Base-by-base conservation (phyloP, 2,113 vertebrate genomes). In the Anoplopoma fimbria region DNA sequence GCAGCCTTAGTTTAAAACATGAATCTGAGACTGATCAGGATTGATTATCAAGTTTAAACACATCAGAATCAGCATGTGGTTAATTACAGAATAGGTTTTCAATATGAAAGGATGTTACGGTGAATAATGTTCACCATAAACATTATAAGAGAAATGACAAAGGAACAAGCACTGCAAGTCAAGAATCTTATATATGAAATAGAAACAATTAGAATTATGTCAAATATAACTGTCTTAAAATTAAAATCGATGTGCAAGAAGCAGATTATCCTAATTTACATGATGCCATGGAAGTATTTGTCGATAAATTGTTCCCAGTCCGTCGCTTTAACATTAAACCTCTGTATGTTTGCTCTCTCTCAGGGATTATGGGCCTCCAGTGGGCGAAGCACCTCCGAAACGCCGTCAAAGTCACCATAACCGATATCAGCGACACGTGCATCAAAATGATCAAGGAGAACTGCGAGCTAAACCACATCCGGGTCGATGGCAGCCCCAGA, bases 301-400 rank as follows among this genome's bases (percentile, higher is more conserved):
- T 69, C 49, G 45, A 69, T 19, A 9, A 49, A 63, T 14, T 63
- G 5, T n/a, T n/a, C 21, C 61, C 21, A 4, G 47, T 21, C 6
- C 40, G 9, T 6, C 9, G 21, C 14, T 3, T 1, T 12, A 33
- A 14, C n/a, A 2, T 38, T 4, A 15, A 14, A 29, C 27, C 34
- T 38, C 42, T 60, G 14, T 19, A 0, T 4, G 27, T 31, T 8
- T 6, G 19, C 10, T 21, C 25, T 19, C 42, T 27, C 36, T 25
- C 86, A 99, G 98, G 98, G 62, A 99, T 99, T 89, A 99, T 99
- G 97, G 98, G 98, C 86, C 94, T 99, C 67, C 98, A 99, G 34
- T 99, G 98, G 98, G 97, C 98, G 70, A 99, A 99, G 88, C 98
- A 99, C 75, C 96, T 99, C 4, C 93, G 95, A 19, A 94, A 79